A percentile compares a stretch with the other conserved stretches of the same genome.
Evolutionary conservation across 2,113 vertebrate genomes (phyloP).

Genomic region (Rissa tridactyla): DNA sequence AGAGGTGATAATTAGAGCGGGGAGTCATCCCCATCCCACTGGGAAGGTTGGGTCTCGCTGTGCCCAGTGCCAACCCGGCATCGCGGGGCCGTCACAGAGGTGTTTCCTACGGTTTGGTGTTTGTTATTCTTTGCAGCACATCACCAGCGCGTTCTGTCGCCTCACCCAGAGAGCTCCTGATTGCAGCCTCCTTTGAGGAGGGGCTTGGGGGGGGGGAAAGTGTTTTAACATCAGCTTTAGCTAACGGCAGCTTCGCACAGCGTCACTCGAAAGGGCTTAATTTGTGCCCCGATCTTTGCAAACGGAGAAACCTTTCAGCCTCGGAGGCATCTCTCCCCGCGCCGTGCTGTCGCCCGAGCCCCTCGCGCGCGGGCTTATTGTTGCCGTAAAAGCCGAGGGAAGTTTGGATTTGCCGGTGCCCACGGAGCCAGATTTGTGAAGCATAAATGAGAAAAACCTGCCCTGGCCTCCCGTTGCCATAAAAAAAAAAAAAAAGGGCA

Average conservation of each 20-base stretch:
- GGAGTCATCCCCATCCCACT: not conserved
- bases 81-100: not conserved
- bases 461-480: not conserved
- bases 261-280: not conserved
- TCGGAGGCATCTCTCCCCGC: not conserved
- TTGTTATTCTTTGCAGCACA: not conserved
- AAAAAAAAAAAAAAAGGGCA: not conserved
- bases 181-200: not conserved
- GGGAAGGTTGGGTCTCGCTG: not conserved
- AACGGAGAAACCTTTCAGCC: not conserved
- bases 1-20: not conserved
- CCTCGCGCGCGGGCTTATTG: not conserved
- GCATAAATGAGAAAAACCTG: constrained; percentile 37
- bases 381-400: not conserved
- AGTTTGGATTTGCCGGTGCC: constrained; percentile 10
- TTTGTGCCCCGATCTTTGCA: not conserved
- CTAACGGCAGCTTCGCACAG: not conserved
- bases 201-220: not conserved
- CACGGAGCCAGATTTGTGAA: constrained; percentile 23
- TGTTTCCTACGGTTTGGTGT: not conserved
- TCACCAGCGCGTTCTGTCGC: not conserved
- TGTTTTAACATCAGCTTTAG: not conserved
- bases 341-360: not conserved
- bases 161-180: not conserved
- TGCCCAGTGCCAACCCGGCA: not conserved